These are phyloP conservation scores for Myiagra hebetior DNA, from an alignment of 2,113 vertebrate genomes.

Conservation along the genomic window DNA sequence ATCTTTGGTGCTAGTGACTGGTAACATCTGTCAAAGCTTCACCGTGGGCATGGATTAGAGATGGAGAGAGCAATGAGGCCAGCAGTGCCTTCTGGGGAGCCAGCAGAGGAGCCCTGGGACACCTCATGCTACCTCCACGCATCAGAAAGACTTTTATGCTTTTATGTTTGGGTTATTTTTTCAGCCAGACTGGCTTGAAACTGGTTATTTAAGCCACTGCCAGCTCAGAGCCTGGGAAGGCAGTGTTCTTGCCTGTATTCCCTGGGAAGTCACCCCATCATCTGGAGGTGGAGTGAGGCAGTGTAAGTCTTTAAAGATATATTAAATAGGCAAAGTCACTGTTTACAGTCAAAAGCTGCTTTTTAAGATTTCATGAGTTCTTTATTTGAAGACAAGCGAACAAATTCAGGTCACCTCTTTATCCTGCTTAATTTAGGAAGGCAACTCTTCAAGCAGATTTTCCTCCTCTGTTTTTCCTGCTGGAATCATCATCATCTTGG, in stretches of 20 bases:
- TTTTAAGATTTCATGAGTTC: conserved; percentile 38
- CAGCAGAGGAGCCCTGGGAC: neutral
- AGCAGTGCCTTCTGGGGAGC: neutral
- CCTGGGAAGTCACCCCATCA: neutral
- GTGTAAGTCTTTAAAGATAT: neutral
- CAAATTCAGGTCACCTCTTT: conserved; percentile 50
- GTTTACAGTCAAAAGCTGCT: conserved; percentile 29
- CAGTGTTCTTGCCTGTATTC: neutral
- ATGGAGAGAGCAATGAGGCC: neutral
- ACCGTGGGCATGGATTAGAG: neutral
- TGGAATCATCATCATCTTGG: neutral
- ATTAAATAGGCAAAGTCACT: neutral
- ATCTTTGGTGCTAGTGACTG: neutral
- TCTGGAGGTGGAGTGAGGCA: neutral
- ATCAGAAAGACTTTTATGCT: neutral
- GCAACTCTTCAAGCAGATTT: neutral
- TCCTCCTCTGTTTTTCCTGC: neutral
- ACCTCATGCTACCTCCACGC: neutral
- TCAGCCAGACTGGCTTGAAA: neutral
- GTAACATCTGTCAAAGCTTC: neutral
- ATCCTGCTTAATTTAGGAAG: neutral
- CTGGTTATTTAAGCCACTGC: neutral
- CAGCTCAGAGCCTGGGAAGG: neutral
- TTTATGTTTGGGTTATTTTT: neutral
- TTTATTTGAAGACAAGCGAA: conserved; percentile 27